Evolutionary conservation across 2,888 invertebrate species (phyloP).

Genomic region (Eilema depressum): DNA sequence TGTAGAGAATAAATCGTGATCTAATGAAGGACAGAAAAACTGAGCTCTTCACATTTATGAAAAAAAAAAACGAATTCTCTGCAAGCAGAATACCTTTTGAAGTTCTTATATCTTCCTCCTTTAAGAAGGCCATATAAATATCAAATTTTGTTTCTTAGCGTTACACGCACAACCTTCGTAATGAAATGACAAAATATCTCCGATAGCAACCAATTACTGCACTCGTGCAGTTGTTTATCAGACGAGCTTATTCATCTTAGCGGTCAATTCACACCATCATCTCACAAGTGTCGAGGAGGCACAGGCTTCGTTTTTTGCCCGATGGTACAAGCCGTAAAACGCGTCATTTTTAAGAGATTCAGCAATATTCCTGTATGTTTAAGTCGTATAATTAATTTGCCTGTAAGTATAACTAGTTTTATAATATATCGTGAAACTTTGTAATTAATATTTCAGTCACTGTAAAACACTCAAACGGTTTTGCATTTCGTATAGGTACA

Average conservation of each 20-base stretch:
- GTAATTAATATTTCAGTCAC: too few relatives aligned
- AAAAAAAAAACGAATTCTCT: background rate
- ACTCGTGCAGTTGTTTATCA: constrained; percentile 81
- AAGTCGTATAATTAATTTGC: background rate
- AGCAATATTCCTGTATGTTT: background rate
- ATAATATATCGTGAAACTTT: too few relatives aligned
- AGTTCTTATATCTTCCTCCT: background rate
- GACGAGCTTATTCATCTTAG: constrained; percentile 82
- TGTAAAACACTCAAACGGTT: too few relatives aligned
- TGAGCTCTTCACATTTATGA: too few relatives aligned
- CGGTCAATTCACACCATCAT: constrained; percentile 86
- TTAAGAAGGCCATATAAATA: constrained; percentile 12
- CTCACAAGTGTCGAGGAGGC: constrained; percentile 77
- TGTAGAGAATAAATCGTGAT: background rate
- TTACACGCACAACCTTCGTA: constrained; percentile 25
- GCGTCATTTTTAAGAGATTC: background rate
- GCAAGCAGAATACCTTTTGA: background rate
- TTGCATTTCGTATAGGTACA: too few relatives aligned
- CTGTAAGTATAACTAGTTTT: background rate
- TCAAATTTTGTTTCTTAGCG: constrained; percentile 10
- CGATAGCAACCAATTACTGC: constrained; percentile 79
- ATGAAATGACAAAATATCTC: constrained; percentile 64
- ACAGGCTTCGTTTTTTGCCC: constrained; percentile 73
- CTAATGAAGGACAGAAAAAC: background rate
- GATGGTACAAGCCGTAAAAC: constrained; percentile 50